Conservation (phyloP, 2,797 vertebrate genomes). For the Intellagama lesueurii region DNA sequence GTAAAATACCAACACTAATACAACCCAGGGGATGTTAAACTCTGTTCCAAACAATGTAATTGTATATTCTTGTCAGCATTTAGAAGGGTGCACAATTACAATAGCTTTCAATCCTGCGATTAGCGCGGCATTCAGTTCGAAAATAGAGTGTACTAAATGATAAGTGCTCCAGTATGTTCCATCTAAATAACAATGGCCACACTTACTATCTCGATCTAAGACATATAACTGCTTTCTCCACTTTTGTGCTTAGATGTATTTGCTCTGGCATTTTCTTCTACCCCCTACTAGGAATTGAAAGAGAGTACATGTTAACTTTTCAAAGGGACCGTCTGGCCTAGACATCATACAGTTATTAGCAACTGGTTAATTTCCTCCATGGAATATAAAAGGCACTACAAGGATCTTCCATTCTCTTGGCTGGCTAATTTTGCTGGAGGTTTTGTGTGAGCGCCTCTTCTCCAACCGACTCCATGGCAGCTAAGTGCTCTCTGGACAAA, state of each 20-base stretch:
- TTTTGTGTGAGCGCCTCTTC: not conserved
- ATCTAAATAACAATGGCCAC: conserved; percentile 81
- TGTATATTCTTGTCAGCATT: conserved; percentile 81
- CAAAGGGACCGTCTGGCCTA: conserved; percentile 77
- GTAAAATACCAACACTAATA: conserved; percentile 80
- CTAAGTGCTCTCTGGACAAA: not conserved
- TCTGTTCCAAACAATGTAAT: conserved; percentile 79
- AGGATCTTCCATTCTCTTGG: conserved; percentile 69
- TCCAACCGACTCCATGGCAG: not conserved
- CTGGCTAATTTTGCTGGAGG: conserved; percentile 60
- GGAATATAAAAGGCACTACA: conserved; percentile 67
- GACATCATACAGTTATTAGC: conserved; percentile 78
- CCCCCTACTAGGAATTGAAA: conserved; percentile 78
- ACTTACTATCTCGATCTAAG: conserved; percentile 80
- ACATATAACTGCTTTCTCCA: conserved; percentile 73
- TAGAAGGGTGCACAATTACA: conserved; percentile 82
- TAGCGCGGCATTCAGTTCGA: conserved; percentile 80
- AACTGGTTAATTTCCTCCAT: conserved; percentile 79
- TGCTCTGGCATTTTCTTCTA: conserved; percentile 77
- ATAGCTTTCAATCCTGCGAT: conserved; percentile 79
- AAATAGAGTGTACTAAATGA: conserved; percentile 82
- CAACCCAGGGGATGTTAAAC: conserved; percentile 78
- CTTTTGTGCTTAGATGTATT: conserved; percentile 78
- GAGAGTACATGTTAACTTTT: conserved; percentile 79
- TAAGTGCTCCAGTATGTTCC: conserved; percentile 80